phyloP scores from a whole-genome alignment of 2,113 vertebrate genomes.

The Heterotilapia buettikoferi region DNA sequence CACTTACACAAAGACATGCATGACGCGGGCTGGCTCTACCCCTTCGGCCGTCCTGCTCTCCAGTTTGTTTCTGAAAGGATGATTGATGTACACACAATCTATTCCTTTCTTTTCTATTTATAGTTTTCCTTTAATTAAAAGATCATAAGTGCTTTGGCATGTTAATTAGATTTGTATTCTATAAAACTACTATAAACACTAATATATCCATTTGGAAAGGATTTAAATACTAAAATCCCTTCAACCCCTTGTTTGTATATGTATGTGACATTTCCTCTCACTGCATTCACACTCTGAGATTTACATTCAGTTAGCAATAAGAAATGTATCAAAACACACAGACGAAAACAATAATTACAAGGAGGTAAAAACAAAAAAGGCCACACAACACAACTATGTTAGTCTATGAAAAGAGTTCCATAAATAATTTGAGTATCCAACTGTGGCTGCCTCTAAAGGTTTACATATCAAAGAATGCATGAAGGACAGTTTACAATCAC shows the following conservation, averaged over 20 bases:
- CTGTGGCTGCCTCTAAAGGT: neutral
- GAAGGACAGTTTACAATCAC: neutral
- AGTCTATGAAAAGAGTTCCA: neutral
- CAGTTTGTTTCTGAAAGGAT: slow-evolving; percentile 5
- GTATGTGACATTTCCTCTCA: neutral
- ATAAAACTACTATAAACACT: neutral
- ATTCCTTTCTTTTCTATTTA: neutral
- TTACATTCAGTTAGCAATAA: neutral
- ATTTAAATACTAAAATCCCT: neutral
- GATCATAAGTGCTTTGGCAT: neutral
- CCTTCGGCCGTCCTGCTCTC: neutral
- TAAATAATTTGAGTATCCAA: neutral
- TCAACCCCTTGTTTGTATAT: neutral
- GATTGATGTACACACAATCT: neutral
- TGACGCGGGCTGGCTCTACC: neutral
- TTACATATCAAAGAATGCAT: neutral
- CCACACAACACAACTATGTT: neutral
- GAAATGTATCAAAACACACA: neutral
- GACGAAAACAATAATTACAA: neutral
- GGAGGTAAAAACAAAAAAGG: neutral
- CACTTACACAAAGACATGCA: slow-evolving; percentile 39
- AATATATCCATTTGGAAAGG: neutral
- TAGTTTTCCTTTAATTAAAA: neutral
- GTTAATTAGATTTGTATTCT: neutral
- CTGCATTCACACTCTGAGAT: neutral